Percentiles rank a stretch among this genome's conserved stretches.
These are phyloP conservation scores for Odontocolon sp. DNA, from an alignment of 2,888 invertebrate genomes.

Conservation along the genomic window DNA sequence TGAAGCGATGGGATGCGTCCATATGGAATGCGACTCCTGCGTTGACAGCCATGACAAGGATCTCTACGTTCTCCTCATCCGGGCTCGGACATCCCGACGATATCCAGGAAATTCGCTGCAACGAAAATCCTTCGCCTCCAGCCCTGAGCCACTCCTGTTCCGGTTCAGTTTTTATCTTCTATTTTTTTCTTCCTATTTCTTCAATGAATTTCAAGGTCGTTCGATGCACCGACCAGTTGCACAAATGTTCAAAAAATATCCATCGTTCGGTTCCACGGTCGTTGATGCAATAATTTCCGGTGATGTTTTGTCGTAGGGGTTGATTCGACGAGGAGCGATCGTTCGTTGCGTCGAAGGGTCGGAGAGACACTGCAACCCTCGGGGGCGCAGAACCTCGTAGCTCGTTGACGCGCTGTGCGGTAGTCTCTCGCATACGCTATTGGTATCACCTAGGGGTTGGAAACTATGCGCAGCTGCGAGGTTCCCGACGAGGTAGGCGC, in stretches of 20 bases:
- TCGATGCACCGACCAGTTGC: neutral
- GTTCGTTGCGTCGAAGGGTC: constrained; percentile 22
- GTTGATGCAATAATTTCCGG: neutral
- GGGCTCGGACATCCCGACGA: constrained; percentile 36
- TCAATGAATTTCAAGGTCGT: constrained; percentile 8
- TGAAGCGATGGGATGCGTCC: constrained; percentile 25
- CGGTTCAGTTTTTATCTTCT: neutral
- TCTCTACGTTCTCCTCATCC: constrained; percentile 26
- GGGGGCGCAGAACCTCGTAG: constrained; percentile 16
- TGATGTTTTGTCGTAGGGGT: neutral
- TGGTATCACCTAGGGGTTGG: constrained; percentile 21
- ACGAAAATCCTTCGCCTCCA: neutral
- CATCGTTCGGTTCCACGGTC: too few species aligned
- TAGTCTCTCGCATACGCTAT: constrained; percentile 12
- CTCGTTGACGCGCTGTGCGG: constrained; percentile 11
- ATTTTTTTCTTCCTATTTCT: neutral
- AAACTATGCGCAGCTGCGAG: constrained; percentile 57
- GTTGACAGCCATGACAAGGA: constrained; percentile 30
- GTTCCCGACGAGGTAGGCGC: constrained; percentile 49
- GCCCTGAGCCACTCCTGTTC: constrained; percentile 7
- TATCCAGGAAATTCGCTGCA: neutral
- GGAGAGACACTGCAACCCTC: constrained; percentile 49
- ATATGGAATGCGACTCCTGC: constrained; percentile 30
- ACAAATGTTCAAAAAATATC: neutral
- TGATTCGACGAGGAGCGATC: neutral